These are phyloP conservation scores for Melospiza georgiana DNA, from an alignment of 2,113 vertebrate genomes.

Conservation along the genomic window DNA sequence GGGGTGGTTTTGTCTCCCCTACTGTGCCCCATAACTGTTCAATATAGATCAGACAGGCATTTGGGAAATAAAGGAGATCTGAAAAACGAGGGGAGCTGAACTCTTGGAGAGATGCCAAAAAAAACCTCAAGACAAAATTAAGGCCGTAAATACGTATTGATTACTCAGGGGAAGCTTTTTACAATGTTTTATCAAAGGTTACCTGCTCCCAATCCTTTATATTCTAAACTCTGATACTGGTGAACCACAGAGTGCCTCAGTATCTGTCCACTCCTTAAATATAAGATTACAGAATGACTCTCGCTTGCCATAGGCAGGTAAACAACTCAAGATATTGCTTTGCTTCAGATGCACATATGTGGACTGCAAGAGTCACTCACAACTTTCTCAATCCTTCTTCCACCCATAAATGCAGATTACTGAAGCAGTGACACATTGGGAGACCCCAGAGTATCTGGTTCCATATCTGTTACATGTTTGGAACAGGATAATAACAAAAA, in stretches of 20 bases:
- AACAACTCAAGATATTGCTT: not conserved
- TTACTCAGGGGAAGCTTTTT: slow-evolving; percentile 32
- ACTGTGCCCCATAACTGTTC: not conserved
- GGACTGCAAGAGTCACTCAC: not conserved
- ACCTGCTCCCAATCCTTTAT: not conserved
- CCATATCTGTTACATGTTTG: not conserved
- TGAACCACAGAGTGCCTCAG: not conserved
- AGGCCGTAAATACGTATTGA: slow-evolving; percentile 33
- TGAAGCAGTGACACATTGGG: not conserved
- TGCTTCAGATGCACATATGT: not conserved
- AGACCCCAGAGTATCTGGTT: not conserved
- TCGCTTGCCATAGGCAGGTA: not conserved
- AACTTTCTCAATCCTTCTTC: not conserved
- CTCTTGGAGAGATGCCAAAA: slow-evolving; percentile 8
- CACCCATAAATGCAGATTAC: not conserved
- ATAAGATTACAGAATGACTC: not conserved
- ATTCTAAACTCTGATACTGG: not conserved
- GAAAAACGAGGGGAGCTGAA: not conserved
- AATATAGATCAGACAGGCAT: slow-evolving; percentile 21
- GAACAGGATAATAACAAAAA: not conserved
- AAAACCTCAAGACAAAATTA: slow-evolving; percentile 32
- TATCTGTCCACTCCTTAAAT: not conserved
- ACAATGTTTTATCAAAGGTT: slow-evolving; percentile 40
- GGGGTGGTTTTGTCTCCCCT: not conserved
- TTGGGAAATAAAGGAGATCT: slow-evolving; percentile 46